Evolutionary conservation across 2,113 vertebrate genomes (phyloP), one percentile per base, ranked within the genome.

Genomic region (Piliocolobus tephrosceles): DNA sequence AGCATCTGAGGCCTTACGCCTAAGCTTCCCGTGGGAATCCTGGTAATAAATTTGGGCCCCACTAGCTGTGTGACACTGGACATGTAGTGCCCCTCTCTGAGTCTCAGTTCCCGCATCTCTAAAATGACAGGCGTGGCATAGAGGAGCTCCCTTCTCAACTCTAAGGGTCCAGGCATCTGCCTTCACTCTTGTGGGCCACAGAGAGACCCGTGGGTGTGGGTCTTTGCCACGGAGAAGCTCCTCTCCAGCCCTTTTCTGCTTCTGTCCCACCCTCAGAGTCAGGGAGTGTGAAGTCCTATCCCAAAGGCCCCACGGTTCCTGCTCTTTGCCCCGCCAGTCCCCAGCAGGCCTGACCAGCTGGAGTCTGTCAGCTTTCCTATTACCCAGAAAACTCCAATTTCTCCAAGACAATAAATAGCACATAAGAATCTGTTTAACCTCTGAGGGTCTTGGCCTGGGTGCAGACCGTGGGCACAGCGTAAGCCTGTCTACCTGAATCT

Each of bases 371-470:
- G 90, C 70, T 66, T 95, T 80, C 61, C 94, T 73, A 40, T 96
- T 98, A 96, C 89, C 95, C 27, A 95, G 80, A 32, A 79, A 95
- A 97, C 25, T 68, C 50, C 94, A 16, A 84, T 18, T 95, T 97
- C 68, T 30, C 82, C 27, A 50, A 7, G 18, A 92, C 68, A 58
- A 87, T 85, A 81, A 93, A 70, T 84, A 98, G 97, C 88, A 0
- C 17, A 95, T 89, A 98, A 96, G 96, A 92, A 93, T 23, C 38
- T 0, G 3, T 22, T 32, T 70, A 52, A 50, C 13, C 61, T 45
- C 40, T 5, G 32, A 90, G 73, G 75, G 35, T 61, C 75, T 72
- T 55, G 0, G 23, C 68, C 91, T 23, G 16, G 14, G 90, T 95
- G 58, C 58, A 85, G 96, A 98, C 61, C 73, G 76, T 61, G 35